Evolutionary conservation across 2,797 vertebrate genomes (phyloP), one percentile per base, ranked within the genome.

Genomic region (Knipowitschia caucasica): DNA sequence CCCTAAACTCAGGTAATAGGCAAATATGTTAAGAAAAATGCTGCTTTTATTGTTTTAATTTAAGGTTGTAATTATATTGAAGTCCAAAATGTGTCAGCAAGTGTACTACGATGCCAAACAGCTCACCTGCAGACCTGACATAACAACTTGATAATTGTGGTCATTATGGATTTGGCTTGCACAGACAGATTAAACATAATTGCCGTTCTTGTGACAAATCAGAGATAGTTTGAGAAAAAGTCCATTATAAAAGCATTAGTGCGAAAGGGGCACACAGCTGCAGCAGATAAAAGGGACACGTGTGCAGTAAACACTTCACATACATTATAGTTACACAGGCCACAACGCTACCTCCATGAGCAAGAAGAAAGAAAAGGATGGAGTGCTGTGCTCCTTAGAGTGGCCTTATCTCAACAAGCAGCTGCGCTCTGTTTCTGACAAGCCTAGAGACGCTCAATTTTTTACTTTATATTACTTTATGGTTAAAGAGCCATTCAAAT

Each of bases 221-320:
- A 43, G 2, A 46, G 15, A 44, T 7, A 61, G 50, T 69, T 39
- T 56, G 47, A 21, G 51, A 3, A 33, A 36, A 70, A 69, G 64
- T 61, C 64, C 72, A 63, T 79, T 82, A 80, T 51, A 73, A 68
- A 77, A 62, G 45, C 66, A 70, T 81, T 71, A 77, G 67, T 69
- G 20, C 49, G 69, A 64, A 72, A 64, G 47, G 18, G 27, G 62
- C 60, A 59, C 42, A 49, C 17, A 60, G 21, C n/a, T 8, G 5
- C 38, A 45, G 51, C 27, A 59, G 65, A 68, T 63, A 64, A 69
- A 57, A 35, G 34, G 59, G 27, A 10, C 49, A 57, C 42, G 27
- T 12, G 3, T 10, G 36, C 27, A 68, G 46, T 58, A 58, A 74
- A 74, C 60, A 70, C 69, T 66, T 64, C 35, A 71, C 31, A 49